Evolutionary conservation across 2,888 invertebrate species (phyloP), one percentile per base, ranked within the genome.

Genomic region (Neria commutata): DNA sequence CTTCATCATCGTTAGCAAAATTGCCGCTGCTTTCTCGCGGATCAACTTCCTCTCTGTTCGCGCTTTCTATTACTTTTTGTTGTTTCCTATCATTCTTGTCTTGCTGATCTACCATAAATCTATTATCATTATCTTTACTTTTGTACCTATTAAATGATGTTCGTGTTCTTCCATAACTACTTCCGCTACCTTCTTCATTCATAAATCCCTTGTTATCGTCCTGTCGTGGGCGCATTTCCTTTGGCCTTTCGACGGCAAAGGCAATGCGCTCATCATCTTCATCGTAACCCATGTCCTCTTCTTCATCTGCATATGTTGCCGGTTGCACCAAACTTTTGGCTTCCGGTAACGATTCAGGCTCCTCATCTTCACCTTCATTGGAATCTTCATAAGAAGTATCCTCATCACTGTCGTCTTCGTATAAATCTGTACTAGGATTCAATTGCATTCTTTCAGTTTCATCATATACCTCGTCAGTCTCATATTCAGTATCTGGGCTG

Each of bases 1-100:
- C 77, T 70, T 76, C 78, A 68, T 76, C 78, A 73, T 74, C 77
- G 73, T 78, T 75, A 71, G 77, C 72, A 74, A 78, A 75, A 73
- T 77, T 75, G 70, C 74, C 74, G 70, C 74, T 77, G 72, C 76
- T 73, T 76, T 77, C 77, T 70, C 78, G 79, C 73, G 74, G 69
- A 67, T 76, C 77, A 69, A 74, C 66, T 66, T 74, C 75, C 70
- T 58, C 58, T 17, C 61, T 56, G 40, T 60, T 52, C 46, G 54
- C 57, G 25, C 67, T 65, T 53, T 76, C 75, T 16, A 71, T 66
- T 54, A 70, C 54, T 26, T 78, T 79, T 58, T 76, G 74, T 23
- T 77, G 68, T 34, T 69, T 71, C 60, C 60, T 67, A 46, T 61
- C 62, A 57, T 65, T 69, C 61, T 69, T 75, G 42, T 77, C 78